Evolutionary conservation across 2,797 vertebrate species (phyloP).

Genomic region (Etheostoma nigrum): DNA sequence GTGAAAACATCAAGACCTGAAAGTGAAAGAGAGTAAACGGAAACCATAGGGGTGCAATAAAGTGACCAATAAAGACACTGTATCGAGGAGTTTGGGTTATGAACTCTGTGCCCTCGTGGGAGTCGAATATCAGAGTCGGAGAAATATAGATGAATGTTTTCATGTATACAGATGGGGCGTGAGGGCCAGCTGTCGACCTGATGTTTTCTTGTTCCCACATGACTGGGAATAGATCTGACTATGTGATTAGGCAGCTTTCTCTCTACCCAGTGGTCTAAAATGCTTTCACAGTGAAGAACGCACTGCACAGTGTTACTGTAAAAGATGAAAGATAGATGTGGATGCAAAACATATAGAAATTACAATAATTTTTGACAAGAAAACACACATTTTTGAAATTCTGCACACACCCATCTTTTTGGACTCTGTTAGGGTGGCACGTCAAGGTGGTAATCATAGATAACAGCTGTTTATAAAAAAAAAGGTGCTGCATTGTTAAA

Average conservation of each 20-base stretch:
- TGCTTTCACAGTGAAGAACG: constrained; percentile 13
- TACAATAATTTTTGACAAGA: neutral
- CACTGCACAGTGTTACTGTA: neutral
- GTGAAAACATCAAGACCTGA: constrained; percentile 55
- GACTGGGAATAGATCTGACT: constrained; percentile 71
- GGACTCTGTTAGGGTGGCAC: constrained; percentile 15
- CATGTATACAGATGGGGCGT: constrained; percentile 41
- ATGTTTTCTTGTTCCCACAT: constrained; percentile 74
- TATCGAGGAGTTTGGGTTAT: constrained; percentile 31
- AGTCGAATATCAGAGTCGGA: constrained; percentile 50
- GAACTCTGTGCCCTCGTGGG: constrained; percentile 49
- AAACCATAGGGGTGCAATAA: constrained; percentile 51
- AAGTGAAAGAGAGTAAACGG: constrained; percentile 51
- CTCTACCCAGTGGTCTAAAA: constrained; percentile 26
- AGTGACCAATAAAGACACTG: constrained; percentile 50
- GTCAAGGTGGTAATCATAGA: constrained; percentile 26
- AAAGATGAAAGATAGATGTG: neutral
- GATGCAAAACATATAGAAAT: neutral
- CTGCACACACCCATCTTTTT: constrained; percentile 20
- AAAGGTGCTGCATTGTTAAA: too few species aligned
- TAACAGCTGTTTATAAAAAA: constrained; percentile 9
- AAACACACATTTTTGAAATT: constrained; percentile 9
- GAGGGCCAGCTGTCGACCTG: constrained; percentile 74
- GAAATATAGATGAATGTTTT: constrained; percentile 49
- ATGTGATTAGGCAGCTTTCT: constrained; percentile 65